These are phyloP conservation scores for Gymnosoma rotundatum DNA, from an alignment of 2,888 invertebrate genomes.

Conservation along the genomic window DNA sequence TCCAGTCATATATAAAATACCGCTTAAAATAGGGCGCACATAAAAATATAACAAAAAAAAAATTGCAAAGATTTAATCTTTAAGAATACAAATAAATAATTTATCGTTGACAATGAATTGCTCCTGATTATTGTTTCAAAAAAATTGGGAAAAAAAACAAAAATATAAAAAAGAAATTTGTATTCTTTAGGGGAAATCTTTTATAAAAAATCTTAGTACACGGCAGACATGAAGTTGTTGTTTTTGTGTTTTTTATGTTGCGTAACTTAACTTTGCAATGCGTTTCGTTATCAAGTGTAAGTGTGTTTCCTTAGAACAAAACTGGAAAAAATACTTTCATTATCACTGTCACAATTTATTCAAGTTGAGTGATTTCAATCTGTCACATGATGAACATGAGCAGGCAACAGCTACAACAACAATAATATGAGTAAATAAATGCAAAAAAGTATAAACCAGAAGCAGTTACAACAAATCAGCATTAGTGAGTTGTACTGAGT, in stretches of 20 bases:
- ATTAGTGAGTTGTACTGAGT: conserved; percentile 36
- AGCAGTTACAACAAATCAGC: conserved; percentile 54
- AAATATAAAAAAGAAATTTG: neutral
- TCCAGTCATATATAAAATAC: neutral
- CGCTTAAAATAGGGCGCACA: neutral
- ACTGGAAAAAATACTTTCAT: conserved; percentile 61
- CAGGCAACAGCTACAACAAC: conserved; percentile 27
- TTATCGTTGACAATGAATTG: conserved; percentile 41
- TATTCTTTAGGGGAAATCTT: conserved; percentile 3
- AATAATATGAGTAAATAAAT: neutral
- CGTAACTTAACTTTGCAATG: neutral
- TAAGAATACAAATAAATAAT: conserved; percentile 9
- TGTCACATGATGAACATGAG: conserved; percentile 75
- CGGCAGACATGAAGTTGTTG: neutral
- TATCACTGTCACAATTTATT: conserved; percentile 79
- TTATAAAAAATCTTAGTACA: neutral
- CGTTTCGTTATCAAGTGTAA: neutral
- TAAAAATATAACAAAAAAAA: too few relatives aligned
- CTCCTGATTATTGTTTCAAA: conserved; percentile 32
- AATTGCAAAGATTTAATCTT: conserved; percentile 18
- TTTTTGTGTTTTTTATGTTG: conserved; percentile 15
- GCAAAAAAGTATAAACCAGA: neutral
- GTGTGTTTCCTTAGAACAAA: conserved; percentile 25
- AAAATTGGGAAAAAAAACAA: neutral
- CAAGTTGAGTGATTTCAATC: conserved; percentile 82